Conservation (phyloP, 2,797 vertebrate species). For the Mustela erminea region DNA sequence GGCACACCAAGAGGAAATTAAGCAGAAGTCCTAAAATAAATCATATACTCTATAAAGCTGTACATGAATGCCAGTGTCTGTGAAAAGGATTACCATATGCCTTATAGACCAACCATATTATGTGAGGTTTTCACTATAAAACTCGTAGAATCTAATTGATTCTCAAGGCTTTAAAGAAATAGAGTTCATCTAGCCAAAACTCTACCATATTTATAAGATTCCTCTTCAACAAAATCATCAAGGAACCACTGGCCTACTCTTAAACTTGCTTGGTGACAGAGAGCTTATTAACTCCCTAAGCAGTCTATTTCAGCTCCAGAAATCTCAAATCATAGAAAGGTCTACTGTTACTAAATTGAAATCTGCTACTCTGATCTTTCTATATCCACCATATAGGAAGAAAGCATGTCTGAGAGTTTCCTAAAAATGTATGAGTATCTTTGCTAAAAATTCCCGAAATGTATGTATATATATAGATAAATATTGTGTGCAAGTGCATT, state of each 20-base stretch:
- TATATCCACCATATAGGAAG: background rate
- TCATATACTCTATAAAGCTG: conserved; percentile 71
- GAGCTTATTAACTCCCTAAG: background rate
- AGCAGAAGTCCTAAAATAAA: conserved; percentile 81
- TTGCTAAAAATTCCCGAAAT: background rate
- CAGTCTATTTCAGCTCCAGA: conserved; percentile 1
- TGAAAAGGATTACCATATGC: conserved; percentile 65
- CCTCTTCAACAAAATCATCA: conserved; percentile 29
- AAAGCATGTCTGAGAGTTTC: background rate
- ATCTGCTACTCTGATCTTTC: conserved; percentile 31
- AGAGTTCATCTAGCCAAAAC: conserved; percentile 60
- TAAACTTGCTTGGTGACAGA: background rate
- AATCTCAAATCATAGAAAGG: conserved; percentile 41
- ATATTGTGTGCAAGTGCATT: background rate
- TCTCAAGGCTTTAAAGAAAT: conserved; percentile 65
- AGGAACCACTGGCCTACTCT: background rate
- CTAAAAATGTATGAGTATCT: background rate
- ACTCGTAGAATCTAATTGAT: conserved; percentile 69
- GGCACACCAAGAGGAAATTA: conserved; percentile 77
- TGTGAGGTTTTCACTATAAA: conserved; percentile 75
- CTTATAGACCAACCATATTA: conserved; percentile 75
- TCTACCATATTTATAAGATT: conserved; percentile 52
- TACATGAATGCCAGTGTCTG: conserved; percentile 67
- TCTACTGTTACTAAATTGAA: conserved; percentile 21
- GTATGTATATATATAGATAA: background rate